Percentiles rank a stretch among this genome's conserved stretches.
phyloP scores from a whole-genome alignment of 2,888 invertebrate genomes.

The Hirtodrosophila alboralis region DNA sequence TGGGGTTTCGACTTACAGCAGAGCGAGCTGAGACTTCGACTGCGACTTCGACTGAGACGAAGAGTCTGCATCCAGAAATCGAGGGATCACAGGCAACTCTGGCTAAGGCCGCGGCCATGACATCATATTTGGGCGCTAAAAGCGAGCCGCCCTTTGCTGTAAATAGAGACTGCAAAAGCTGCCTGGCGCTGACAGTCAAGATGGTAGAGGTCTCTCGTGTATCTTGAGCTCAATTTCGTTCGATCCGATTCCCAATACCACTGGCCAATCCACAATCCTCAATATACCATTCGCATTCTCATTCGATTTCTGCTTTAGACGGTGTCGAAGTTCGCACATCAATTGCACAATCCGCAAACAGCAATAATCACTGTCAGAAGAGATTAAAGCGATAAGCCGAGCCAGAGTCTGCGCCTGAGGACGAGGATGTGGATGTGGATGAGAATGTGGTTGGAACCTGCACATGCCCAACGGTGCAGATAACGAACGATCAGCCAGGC shows the following conservation, averaged over 20 bases:
- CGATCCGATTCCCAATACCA: slow-evolving; percentile 11
- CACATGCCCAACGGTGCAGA: slow-evolving; percentile 54
- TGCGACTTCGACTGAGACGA: slow-evolving; percentile 1
- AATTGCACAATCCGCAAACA: slow-evolving; percentile 81
- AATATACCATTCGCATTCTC: slow-evolving; percentile 11
- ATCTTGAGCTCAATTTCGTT: slow-evolving; percentile 35
- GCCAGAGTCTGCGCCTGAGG: slow-evolving; percentile 18
- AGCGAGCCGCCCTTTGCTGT: slow-evolving; percentile 76
- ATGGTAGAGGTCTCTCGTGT: slow-evolving; percentile 57
- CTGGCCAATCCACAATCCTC: slow-evolving; percentile 4
- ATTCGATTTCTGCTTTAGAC: slow-evolving; percentile 38
- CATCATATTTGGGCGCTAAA: slow-evolving; percentile 82
- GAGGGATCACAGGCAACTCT: slow-evolving; percentile 1
- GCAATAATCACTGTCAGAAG: slow-evolving; percentile 81
- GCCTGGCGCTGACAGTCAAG: slow-evolving; percentile 64
- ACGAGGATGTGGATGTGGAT: slow-evolving; percentile 8
- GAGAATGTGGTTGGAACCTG: slow-evolving; percentile 20
- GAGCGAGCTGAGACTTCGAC: slow-evolving; percentile 11
- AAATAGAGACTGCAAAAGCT: slow-evolving; percentile 77
- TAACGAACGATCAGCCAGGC: slow-evolving; percentile 55
- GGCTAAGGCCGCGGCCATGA: slow-evolving; percentile 67
- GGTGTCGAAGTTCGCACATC: slow-evolving; percentile 81
- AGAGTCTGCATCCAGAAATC: neutral
- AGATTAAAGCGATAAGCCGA: slow-evolving; percentile 81
- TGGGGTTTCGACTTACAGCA: slow-evolving; percentile 79